Conservation (phyloP, 2,113 vertebrate species). For the Cnemophilus loriae region DNA sequence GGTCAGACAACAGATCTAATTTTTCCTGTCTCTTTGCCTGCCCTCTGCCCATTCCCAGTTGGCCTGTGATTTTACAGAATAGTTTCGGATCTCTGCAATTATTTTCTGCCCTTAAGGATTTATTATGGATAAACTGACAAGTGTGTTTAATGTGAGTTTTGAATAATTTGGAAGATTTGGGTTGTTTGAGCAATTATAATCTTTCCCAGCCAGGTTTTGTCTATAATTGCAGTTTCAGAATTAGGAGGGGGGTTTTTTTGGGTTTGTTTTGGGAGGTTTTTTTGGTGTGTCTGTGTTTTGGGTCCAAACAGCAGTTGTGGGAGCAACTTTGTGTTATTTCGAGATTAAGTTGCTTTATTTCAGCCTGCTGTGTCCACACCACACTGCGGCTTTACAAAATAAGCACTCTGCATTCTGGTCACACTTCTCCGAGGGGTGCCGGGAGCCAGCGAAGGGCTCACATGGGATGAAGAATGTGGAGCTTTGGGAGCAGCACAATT, state of each 20-base stretch:
- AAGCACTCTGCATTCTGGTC: constrained; percentile 38
- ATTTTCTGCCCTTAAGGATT: background rate
- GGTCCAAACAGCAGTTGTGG: background rate
- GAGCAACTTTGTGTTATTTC: background rate
- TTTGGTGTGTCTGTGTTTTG: background rate
- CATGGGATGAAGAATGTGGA: constrained; percentile 20
- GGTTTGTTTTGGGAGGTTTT: rapidly evolving
- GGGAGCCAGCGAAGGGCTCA: background rate
- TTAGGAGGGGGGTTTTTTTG: background rate
- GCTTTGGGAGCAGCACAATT: constrained; percentile 14
- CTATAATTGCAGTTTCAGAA: background rate
- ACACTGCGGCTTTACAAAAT: background rate
- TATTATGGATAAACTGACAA: background rate
- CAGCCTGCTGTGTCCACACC: background rate
- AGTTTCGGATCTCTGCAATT: background rate
- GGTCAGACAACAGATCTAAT: background rate
- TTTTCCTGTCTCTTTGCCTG: background rate
- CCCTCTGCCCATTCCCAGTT: background rate
- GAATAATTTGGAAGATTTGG: background rate
- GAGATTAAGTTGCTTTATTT: background rate
- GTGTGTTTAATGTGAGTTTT: background rate
- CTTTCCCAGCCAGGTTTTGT: background rate
- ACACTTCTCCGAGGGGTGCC: constrained; percentile 4
- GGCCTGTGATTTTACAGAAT: background rate
- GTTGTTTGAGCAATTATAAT: background rate